Conservation (phyloP, 1,140 invertebrate species). For the Anoplophora glabripennis region DNA sequence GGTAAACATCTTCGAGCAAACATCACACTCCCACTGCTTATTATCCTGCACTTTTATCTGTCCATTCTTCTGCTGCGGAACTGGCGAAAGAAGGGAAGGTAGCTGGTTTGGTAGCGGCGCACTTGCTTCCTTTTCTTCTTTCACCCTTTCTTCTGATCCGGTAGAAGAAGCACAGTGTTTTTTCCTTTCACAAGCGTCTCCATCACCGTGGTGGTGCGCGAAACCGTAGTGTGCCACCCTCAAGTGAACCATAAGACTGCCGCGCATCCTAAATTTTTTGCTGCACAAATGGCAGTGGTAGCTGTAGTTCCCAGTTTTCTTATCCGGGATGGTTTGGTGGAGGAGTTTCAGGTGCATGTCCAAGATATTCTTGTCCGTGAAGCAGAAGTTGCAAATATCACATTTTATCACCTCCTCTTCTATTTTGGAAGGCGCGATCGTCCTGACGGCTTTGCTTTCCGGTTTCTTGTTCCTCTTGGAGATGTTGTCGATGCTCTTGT, state of each 20-base stretch:
- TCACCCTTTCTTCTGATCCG: no score
- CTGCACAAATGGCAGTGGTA: slow-evolving; percentile 75
- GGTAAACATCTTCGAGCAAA: slow-evolving; percentile 80
- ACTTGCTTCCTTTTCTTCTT: no score
- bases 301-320: slow-evolving; percentile 52
- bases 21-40: slow-evolving; percentile 73
- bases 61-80: neutral
- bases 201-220: slow-evolving; percentile 12
- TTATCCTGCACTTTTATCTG: slow-evolving; percentile 29
- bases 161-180: neutral
- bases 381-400: slow-evolving; percentile 69
- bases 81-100: no score
- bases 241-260: slow-evolving; percentile 77
- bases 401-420: slow-evolving; percentile 50
- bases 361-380: slow-evolving; percentile 66
- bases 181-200: neutral
- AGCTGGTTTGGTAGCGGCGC: no score
- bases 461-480: slow-evolving; percentile 4
- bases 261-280: slow-evolving; percentile 76
- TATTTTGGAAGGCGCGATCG: slow-evolving; percentile 3
- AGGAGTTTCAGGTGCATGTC: slow-evolving; percentile 72
- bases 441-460: neutral
- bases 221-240: slow-evolving; percentile 69
- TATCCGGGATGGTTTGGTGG: slow-evolving; percentile 61
- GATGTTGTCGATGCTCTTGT: slow-evolving; percentile 26